Percentiles rank a stretch among this genome's conserved stretches.
phyloP scores from a whole-genome alignment of 2,113 vertebrate species.

The Naja naja region DNA sequence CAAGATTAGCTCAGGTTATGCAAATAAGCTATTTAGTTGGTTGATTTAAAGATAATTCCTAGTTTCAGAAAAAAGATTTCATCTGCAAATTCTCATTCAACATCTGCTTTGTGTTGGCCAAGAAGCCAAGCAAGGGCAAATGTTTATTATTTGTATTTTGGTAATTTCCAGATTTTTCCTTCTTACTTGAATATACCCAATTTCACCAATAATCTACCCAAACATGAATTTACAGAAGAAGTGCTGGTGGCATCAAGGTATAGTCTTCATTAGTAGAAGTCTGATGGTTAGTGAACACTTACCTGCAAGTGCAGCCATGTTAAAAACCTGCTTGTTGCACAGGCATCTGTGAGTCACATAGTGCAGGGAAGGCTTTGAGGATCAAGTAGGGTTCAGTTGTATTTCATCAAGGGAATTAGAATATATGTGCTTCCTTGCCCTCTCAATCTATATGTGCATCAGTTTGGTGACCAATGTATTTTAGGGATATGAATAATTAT shows the following conservation, averaged over 20 bases:
- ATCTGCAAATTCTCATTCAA: constrained; percentile 41
- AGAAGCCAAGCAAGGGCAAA: constrained; percentile 62
- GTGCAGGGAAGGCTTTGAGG: neutral
- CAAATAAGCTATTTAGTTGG: constrained; percentile 27
- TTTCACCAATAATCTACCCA: constrained; percentile 47
- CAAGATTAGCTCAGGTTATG: neutral
- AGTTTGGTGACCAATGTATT: neutral
- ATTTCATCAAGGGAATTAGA: neutral
- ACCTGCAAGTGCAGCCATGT: constrained; percentile 40
- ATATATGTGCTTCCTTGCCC: neutral
- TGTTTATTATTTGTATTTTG: constrained; percentile 49
- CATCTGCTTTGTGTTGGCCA: constrained; percentile 40
- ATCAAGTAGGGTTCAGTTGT: neutral
- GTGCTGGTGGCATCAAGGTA: constrained; percentile 12
- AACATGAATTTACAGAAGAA: constrained; percentile 38
- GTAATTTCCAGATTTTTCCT: constrained; percentile 47
- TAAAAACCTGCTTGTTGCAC: constrained; percentile 38
- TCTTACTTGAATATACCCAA: constrained; percentile 32
- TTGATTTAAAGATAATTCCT: constrained; percentile 21
- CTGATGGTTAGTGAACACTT: constrained; percentile 52
- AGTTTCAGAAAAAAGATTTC: constrained; percentile 20
- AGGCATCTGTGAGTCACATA: constrained; percentile 26
- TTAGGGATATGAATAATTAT: neutral
- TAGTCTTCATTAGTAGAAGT: constrained; percentile 48
- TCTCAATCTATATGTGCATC: neutral